Base-by-base conservation (phyloP, 2,888 invertebrate genomes). In the Sesamia inferens region DNA sequence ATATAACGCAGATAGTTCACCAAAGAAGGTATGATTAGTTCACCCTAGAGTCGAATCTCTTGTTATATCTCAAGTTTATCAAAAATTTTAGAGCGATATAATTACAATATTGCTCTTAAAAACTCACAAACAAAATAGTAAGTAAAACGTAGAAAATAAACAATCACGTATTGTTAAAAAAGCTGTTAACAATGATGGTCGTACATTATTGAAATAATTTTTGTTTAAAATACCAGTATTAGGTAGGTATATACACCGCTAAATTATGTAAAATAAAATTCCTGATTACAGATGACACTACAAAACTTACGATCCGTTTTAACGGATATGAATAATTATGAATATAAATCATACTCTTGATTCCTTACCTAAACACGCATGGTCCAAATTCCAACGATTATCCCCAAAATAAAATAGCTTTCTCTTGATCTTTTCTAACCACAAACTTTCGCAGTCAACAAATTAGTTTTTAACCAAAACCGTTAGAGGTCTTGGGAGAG, bases 341-440 rank as follows among this genome's bases (percentile, higher is more conserved):
- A 39, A 39, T 39, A 39, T 39, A 11, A 39, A 47, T 47, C 22
- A 39, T 47, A 44, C 13, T 54, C 5, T 55, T n/a, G 0, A 55
- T 8, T n/a, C 22, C 7, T 5, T 42, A 44, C 16, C 16, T n/a
- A 22, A 4, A 57, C 55, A 48, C 48, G 24, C 14, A 42, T 48
- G 47, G 7, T 48, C 62, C 39, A 75, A 69, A 75, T 78, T 48
- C 22, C 55, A 57, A 70, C 14, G 61, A 55, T 47, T 55, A n/a
- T 69, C 54, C 11, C 24, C 22, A 58, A 63, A 76, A 64, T 19
- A 64, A 70, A 63, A 62, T 63, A 39, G 44, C 78, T 76, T 79
- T 79, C 72, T 76, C 65, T 65, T 65, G n/a, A 65, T 65, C 31
- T 54, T 63, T 64, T 58, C 58, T 47, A 61, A 48, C 74, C 63